Evolutionary conservation across 37 sponge, comb jelly and placozoan species (phyloP), one percentile per base, ranked within the genome.

Genomic region (Cliona cf. orientalis): DNA sequence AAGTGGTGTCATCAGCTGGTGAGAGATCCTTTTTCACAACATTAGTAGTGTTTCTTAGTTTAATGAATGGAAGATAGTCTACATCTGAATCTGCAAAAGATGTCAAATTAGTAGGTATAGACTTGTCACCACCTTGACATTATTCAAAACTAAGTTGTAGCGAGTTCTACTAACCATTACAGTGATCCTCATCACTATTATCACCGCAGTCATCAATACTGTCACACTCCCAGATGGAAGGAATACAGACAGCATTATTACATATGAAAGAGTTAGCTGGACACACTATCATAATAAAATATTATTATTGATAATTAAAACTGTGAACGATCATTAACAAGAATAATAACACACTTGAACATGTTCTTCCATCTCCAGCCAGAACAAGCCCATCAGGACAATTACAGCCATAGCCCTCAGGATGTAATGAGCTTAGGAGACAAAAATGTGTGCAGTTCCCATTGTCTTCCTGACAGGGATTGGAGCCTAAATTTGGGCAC

Each of bases 131-230:
- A n/a, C n/a, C n/a, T n/a, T n/a, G n/a, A n/a, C n/a, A n/a, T n/a
- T n/a, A n/a, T n/a, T n/a, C n/a, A n/a, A n/a, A n/a, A n/a, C n/a
- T n/a, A n/a, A n/a, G n/a, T n/a, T n/a, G n/a, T n/a, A n/a, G n/a
- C n/a, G 6, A 61, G 12, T 14, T 6, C 12, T 26, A 6, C 7
- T 14, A 36, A 29, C 76, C 76, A 36, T 4, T 4, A 32, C 76
- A 75, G 57, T 75, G 59, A 23, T 57, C 76, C 37, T 75, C 76
- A 40, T 75, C 76, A 36, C 76, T 75, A 39, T 75, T 75, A 40
- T 75, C 76, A n/a, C 60, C 76, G 23, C 76, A 75, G 76, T 75
- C 76, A 40, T 75, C 32, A n/a, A 58, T 40, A 23, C 60, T 34
- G 42, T 75, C 76, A 59, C 76, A 75, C 72, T 71, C 72, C 72